Evolutionary conservation across 2,797 vertebrate genomes (phyloP).

Genomic region (Ispidina picta): DNA sequence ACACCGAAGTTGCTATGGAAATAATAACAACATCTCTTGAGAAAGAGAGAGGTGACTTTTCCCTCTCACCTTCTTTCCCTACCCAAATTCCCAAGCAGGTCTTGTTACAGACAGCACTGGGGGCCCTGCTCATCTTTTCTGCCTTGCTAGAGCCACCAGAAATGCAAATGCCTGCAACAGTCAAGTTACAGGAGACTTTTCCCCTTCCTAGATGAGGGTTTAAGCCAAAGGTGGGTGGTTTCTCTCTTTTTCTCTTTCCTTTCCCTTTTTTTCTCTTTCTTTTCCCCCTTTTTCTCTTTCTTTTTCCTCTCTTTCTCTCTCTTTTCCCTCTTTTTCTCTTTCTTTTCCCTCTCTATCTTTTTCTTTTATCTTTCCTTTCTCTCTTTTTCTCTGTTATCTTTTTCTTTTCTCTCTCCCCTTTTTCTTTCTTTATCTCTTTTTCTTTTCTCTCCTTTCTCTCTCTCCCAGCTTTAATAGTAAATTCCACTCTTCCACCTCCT

Average conservation of each 20-base stretch:
- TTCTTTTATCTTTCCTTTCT: too few species aligned
- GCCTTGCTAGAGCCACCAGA: neutral
- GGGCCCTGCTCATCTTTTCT: neutral
- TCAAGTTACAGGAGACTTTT: neutral
- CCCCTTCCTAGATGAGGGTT: neutral
- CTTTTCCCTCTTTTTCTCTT: too few species aligned
- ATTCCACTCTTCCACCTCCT: neutral
- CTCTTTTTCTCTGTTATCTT: too few species aligned
- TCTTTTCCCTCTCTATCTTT: too few species aligned
- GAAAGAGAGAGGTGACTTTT: constrained; percentile 56
- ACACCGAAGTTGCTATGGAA: constrained; percentile 62
- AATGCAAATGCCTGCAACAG: neutral
- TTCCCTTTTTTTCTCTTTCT: too few species aligned
- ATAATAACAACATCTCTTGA: constrained; percentile 54
- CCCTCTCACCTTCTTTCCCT: constrained; percentile 31
- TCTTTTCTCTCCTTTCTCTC: too few species aligned
- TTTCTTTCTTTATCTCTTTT: too few species aligned
- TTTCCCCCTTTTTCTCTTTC: too few species aligned
- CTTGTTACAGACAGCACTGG: neutral
- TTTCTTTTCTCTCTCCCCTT: too few species aligned
- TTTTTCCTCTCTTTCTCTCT: too few species aligned
- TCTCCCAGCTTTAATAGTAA: neutral
- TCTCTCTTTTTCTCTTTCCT: neutral
- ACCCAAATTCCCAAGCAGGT: constrained; percentile 31
- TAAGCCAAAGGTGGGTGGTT: neutral